These are phyloP conservation scores for Tillus elongatus DNA, from an alignment of 2,888 invertebrate genomes.

Conservation along the genomic window DNA sequence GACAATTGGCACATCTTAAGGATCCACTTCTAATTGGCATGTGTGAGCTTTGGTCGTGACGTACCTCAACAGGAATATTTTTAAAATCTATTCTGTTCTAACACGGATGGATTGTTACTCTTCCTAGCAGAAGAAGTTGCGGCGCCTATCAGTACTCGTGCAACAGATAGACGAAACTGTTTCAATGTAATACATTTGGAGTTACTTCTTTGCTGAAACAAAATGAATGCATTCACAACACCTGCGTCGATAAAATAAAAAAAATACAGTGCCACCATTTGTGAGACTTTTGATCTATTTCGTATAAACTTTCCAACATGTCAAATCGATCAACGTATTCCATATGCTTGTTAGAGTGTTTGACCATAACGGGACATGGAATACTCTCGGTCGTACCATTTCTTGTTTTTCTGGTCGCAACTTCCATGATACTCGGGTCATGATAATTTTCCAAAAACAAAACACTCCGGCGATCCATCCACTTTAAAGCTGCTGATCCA, in stretches of 20 bases:
- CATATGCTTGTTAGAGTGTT: constrained; percentile 13
- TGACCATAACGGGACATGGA: constrained; percentile 9
- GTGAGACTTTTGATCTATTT: constrained; percentile 22
- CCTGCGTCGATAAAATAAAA: constrained; percentile 24
- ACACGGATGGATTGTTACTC: too few species aligned
- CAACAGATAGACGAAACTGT: constrained; percentile 4
- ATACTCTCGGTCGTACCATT: constrained; percentile 10
- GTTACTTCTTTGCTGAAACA: constrained; percentile 14
- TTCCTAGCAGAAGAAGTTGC: too few species aligned
- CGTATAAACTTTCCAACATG: constrained; percentile 19
- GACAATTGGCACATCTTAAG: constrained; percentile 1
- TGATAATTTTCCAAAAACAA: background rate
- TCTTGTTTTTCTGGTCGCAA: constrained; percentile 5
- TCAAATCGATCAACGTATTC: constrained; percentile 12
- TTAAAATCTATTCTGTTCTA: background rate
- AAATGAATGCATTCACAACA: constrained; percentile 18
- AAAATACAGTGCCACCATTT: constrained; percentile 29
- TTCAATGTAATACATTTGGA: constrained; percentile 2
- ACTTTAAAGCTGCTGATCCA: constrained; percentile 1
- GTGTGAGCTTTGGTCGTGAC: too few species aligned
- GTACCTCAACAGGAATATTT: too few species aligned
- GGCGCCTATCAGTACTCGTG: background rate
- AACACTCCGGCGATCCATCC: constrained; percentile 2
- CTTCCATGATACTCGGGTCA: background rate
- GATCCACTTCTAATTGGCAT: background rate